Percentiles rank a stretch among this genome's conserved stretches.
These are phyloP conservation scores for Sminthurinus signatus DNA, from an alignment of 1,140 invertebrate genomes.

Conservation along the genomic window DNA sequence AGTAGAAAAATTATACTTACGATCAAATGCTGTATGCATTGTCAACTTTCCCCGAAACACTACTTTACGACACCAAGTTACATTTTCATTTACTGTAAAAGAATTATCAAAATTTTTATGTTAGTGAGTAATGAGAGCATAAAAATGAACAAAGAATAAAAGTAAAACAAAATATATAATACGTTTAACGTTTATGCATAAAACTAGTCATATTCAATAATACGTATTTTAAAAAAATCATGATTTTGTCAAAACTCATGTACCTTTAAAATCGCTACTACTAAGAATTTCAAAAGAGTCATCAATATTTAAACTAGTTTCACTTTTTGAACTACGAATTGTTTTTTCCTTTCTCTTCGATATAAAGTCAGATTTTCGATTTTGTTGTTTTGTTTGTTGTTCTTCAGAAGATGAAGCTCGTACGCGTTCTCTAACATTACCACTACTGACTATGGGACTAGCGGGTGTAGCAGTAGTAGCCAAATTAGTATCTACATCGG, in stretches of 20 bases:
- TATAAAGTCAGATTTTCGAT: slow-evolving; percentile 10
- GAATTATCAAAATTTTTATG: no score
- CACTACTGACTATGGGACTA: no score
- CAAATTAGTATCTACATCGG: background rate
- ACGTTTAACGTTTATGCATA: no score
- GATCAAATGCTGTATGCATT: slow-evolving; percentile 97
- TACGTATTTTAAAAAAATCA: no score
- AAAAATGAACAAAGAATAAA: no score
- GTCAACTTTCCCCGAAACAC: slow-evolving; percentile 94
- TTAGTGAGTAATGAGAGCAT: no score
- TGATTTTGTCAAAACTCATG: no score
- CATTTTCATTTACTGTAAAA: slow-evolving; percentile 51
- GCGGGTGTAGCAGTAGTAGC: no score
- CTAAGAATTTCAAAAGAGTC: slow-evolving; percentile 82
- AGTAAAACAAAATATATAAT: no score
- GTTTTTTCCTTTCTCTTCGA: slow-evolving; percentile 39
- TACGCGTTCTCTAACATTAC: background rate
- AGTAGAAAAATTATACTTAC: no score
- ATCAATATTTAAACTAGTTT: slow-evolving; percentile 67
- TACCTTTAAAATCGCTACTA: slow-evolving; percentile 47
- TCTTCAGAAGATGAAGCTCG: slow-evolving; percentile 1
- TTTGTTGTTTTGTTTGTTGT: slow-evolving; percentile 8
- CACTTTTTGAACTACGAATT: slow-evolving; percentile 65
- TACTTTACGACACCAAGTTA: slow-evolving; percentile 86
- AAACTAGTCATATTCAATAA: no score